These are phyloP conservation scores for Sitobion miscanthi DNA, from an alignment of 1,140 invertebrate genomes.

Conservation along the genomic window DNA sequence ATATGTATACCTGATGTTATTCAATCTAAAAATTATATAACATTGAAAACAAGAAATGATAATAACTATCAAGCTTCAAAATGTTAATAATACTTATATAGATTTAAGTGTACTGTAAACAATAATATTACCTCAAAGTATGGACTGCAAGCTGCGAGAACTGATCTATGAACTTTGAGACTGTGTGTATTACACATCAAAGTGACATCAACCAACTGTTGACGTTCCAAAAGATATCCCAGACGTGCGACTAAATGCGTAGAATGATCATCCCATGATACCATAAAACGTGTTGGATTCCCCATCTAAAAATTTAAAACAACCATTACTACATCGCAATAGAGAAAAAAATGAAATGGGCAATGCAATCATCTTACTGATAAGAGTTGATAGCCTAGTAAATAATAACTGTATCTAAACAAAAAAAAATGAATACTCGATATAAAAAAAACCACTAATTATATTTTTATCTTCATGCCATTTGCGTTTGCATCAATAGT, in stretches of 20 bases:
- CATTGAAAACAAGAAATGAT: not conserved
- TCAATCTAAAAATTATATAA: not conserved
- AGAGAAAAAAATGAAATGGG: not conserved
- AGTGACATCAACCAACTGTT: slow-evolving; percentile 69
- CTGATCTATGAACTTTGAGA: slow-evolving; percentile 68
- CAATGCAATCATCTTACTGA: slow-evolving; percentile 35
- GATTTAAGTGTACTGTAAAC: not conserved
- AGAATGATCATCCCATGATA: slow-evolving; percentile 67
- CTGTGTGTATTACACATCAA: slow-evolving; percentile 69
- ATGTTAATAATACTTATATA: not conserved
- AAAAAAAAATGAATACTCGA: not conserved
- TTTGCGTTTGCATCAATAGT: not conserved
- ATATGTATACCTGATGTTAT: not conserved
- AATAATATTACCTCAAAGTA: slow-evolving; percentile 67
- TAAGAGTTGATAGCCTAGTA: slow-evolving; percentile 30
- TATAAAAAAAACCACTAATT: slow-evolving; percentile 17
- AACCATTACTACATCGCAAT: not conserved
- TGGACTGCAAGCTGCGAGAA: slow-evolving; percentile 70
- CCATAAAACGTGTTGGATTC: slow-evolving; percentile 61
- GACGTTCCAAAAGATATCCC: slow-evolving; percentile 66
- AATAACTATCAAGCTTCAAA: not conserved
- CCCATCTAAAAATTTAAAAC: slow-evolving; percentile 58
- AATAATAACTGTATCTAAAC: slow-evolving; percentile 8
- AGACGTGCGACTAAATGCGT: slow-evolving; percentile 67
- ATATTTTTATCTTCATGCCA: not conserved